Conservation (phyloP, 2,888 invertebrate species). For the Alloscopus bannaensis region DNA sequence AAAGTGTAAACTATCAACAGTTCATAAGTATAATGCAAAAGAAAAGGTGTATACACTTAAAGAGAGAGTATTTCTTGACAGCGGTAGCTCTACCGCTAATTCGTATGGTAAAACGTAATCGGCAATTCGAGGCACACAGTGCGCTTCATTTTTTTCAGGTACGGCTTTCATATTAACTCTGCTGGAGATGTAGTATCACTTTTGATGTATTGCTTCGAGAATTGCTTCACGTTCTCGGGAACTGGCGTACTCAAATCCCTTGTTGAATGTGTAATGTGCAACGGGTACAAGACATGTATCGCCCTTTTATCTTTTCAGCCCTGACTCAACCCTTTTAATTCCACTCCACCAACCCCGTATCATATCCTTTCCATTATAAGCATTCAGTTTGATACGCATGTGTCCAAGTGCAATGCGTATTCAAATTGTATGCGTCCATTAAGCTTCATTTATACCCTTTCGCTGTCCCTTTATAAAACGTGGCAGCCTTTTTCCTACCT, state of each 20-base stretch:
- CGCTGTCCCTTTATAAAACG: neutral
- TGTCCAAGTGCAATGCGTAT: neutral
- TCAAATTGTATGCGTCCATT: constrained; percentile 12
- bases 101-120: neutral
- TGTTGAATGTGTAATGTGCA: neutral
- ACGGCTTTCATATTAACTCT: neutral
- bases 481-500: constrained; percentile 3
- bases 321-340: constrained; percentile 5
- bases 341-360: constrained; percentile 1
- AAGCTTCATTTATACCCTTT: neutral
- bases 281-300: constrained; percentile 11
- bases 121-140: constrained; percentile 10
- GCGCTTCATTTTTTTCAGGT: constrained; percentile 3
- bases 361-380: neutral
- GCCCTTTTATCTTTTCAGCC: neutral
- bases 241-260: no score
- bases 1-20: constrained; percentile 27
- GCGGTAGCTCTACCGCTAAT: no score
- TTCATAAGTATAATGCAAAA: neutral
- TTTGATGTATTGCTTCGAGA: neutral
- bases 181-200: neutral
- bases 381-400: neutral
- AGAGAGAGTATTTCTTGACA: no score
- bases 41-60: constrained; percentile 7
- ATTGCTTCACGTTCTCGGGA: neutral